Percentiles rank a stretch among this genome's conserved stretches.
These are phyloP conservation scores for Molossus alvarezi DNA, from an alignment of 2,797 vertebrate species.

Conservation along the genomic window DNA sequence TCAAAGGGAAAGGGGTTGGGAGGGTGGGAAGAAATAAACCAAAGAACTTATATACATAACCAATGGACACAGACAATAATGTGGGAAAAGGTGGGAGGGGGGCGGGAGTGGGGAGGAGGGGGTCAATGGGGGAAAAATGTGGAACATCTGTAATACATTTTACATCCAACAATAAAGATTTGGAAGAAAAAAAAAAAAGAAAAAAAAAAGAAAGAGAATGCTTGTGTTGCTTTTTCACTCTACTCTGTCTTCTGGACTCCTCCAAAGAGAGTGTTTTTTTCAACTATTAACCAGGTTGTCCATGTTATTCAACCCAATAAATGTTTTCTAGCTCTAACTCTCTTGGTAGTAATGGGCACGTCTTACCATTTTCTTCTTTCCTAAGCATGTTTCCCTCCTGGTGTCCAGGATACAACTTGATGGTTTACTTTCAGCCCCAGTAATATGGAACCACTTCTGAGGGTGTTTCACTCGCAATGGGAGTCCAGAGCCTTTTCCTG, in stretches of 20 bases:
- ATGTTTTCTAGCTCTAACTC: not conserved
- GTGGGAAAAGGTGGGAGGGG: too few species aligned
- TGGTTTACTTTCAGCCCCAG: not conserved
- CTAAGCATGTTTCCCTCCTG: not conserved
- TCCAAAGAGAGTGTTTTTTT: not conserved
- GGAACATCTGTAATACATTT: too few species aligned
- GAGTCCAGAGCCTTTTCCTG: fast-evolving
- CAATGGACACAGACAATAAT: too few species aligned
- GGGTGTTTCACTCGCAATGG: not conserved
- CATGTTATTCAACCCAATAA: not conserved
- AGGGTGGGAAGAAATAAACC: too few species aligned
- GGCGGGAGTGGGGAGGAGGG: too few species aligned
- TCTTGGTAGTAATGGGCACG: not conserved
- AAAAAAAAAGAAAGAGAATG: not conserved
- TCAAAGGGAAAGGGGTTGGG: too few species aligned
- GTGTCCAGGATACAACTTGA: not conserved
- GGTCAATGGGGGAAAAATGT: too few species aligned
- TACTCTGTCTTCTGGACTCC: not conserved
- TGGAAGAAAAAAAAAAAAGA: too few species aligned
- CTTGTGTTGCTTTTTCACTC: not conserved
- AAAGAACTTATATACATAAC: too few species aligned
- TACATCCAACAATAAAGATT: too few species aligned
- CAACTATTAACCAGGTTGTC: not conserved
- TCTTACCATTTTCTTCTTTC: not conserved
- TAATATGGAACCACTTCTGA: not conserved